Base-by-base conservation (phyloP, 2,797 vertebrate genomes). In the Protonibea diacanthus region DNA sequence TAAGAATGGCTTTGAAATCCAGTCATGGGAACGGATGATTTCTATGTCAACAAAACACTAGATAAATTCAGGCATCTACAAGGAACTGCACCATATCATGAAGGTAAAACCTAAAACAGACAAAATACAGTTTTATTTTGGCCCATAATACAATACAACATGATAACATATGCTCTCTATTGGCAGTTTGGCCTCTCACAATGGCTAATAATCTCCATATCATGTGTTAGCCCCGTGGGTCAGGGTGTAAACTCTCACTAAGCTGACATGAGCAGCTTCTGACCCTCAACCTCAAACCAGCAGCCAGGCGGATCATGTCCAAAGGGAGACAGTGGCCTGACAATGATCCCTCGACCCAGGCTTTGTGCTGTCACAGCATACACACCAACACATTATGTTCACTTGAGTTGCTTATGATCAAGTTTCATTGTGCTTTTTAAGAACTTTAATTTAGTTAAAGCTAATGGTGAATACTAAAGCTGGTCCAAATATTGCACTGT, bases 181-280 rank as follows among this genome's bases (percentile, higher is more conserved):
- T 76, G 60, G 45, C 72, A 65, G 53, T 56, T 23, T 81, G 83
- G 74, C 65, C 81, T 76, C 57, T 81, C 64, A 17, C 55, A 60
- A 27, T 58, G 25, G 40, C 48, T 80, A 66, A 85, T 86, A 75
- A 90, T 90, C 82, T 85, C 78, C 81, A 85, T 81, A 88, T 88
- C 77, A 83, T 71, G 49, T 82, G 62, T 69, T 75, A 59, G 69
- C 78, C 78, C 85, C 56, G 76, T 17, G 44, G 79, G 81, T 78
- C 72, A 79, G 89, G 86, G 78, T 78, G 77, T 70, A 83, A 88
- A 85, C 87, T 85, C 71, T 60, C 71, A 76, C 83, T 89, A 79
- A 90, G 85, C 77, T 83, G 90, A 92, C 89, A 90, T 82, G 84
- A 91, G 69, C 85, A 90, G 88, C 81, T 84, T 88, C 87, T 91